Evolutionary conservation across 2,797 vertebrate genomes (phyloP), one percentile per base, ranked within the genome.

Genomic region (Crypturellus tataupa): DNA sequence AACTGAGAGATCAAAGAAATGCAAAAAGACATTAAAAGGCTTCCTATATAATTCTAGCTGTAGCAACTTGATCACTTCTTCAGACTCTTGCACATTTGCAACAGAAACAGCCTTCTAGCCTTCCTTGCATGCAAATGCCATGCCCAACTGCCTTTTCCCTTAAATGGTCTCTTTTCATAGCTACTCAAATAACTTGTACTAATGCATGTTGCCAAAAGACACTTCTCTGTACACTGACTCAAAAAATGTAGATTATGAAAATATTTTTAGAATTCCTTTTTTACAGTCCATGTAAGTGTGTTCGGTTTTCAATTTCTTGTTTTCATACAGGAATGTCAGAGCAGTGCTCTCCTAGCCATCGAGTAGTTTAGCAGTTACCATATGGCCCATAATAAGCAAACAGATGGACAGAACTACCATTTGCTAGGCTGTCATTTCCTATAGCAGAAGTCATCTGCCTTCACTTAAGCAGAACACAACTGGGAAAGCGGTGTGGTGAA

Each of bases 391-490:
- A 21, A 14, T 24, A 60, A 72, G 8, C 55, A 63, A 63, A 42
- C 3, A 44, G 13, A 13, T 27, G 24, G 58, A 40, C 6, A 47
- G 14, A 53, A 31, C 23, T 56, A 55, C n/a, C 12, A 76, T 16
- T 1, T 29, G 69, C 10, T 37, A 44, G 31, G 4, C 56, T 25
- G 10, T 42, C 68, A 75, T 12, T 31, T 71, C 16, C 51, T 59
- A 63, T 1, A 12, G 55, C 40, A 58, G 33, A 75, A 64, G 14
- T 21, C 21, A n/a, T 29, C 37, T 69, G 24, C 40, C 31, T 81
- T 55, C 1, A 0, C 25, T 35, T 80, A 70, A 20, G 0, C 1
- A 67, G 39, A 65, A 10, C 37, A 73, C 72, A 39, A 16, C 18
- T 35, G 7, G 64, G 51, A 69, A 47, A 14, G 24, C 29, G 29